Evolutionary conservation across 2,888 invertebrate genomes (phyloP).

Genomic region (Lasioglossum vierecki): DNA sequence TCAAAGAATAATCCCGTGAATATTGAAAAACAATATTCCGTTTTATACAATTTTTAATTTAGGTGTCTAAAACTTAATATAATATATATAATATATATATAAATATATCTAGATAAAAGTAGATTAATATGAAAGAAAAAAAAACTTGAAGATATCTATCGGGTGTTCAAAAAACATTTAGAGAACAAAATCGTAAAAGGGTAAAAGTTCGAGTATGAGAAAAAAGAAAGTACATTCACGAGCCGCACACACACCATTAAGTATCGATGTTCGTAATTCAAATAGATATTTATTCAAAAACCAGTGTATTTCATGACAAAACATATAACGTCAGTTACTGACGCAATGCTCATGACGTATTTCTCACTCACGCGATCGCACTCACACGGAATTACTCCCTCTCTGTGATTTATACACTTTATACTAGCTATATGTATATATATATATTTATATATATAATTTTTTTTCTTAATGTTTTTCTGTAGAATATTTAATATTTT

Average conservation of each 20-base stretch:
- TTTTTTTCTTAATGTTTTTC: conserved; percentile 53
- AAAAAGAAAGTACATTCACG: background rate
- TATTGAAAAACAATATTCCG: background rate
- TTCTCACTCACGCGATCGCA: conserved; percentile 71
- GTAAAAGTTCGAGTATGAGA: background rate
- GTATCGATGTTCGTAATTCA: conserved; percentile 73
- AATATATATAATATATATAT: too few relatives aligned
- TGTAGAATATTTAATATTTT: conserved; percentile 66
- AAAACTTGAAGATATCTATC: background rate
- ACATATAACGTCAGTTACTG: conserved; percentile 78
- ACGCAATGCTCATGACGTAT: conserved; percentile 76
- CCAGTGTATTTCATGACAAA: conserved; percentile 81
- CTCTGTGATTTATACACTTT: conserved; percentile 64
- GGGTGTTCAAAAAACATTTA: background rate
- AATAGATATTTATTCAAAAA: conserved; percentile 83
- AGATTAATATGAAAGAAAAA: background rate
- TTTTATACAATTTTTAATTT: background rate
- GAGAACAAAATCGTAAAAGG: background rate
- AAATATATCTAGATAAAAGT: background rate
- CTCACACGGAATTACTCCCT: conserved; percentile 61
- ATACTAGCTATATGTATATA: conserved; percentile 70
- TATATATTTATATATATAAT: conserved; percentile 53
- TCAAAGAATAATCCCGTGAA: background rate
- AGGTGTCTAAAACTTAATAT: background rate
- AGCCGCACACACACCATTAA: conserved; percentile 3